Evolutionary conservation across 2,797 vertebrate genomes (phyloP).

Genomic region (Melanotaenia boesemani): DNA sequence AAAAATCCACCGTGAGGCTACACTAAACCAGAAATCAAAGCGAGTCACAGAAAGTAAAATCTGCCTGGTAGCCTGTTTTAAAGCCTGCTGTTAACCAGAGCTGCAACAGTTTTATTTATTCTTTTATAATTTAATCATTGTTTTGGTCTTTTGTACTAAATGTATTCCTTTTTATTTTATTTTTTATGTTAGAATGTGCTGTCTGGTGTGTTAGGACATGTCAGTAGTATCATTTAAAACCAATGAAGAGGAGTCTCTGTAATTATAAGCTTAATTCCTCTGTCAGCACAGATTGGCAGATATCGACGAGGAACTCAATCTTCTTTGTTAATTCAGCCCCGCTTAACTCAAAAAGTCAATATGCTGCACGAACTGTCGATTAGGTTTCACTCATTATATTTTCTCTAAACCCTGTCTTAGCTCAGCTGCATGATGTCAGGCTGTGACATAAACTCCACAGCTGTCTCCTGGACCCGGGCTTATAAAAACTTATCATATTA

Average conservation of each 20-base stretch:
- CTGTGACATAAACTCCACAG: slow-evolving; percentile 78
- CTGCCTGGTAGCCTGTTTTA: neutral
- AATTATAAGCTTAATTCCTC: slow-evolving; percentile 47
- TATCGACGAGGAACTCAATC: slow-evolving; percentile 38
- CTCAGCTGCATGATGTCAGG: slow-evolving; percentile 76
- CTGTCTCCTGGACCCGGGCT: slow-evolving; percentile 75
- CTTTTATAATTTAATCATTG: neutral
- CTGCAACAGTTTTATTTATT: neutral
- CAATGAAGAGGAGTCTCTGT: slow-evolving; percentile 25
- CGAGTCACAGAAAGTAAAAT: slow-evolving; percentile 21
- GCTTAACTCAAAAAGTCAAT: slow-evolving; percentile 58
- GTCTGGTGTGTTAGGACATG: slow-evolving; percentile 11
- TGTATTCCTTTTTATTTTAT: neutral
- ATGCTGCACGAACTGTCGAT: slow-evolving; percentile 58
- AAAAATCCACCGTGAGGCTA: slow-evolving; percentile 46
- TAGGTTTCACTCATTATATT: slow-evolving; percentile 75
- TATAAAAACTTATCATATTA: slow-evolving; percentile 78
- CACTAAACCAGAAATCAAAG: slow-evolving; percentile 35
- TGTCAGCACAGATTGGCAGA: slow-evolving; percentile 18
- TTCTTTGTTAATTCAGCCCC: slow-evolving; percentile 53
- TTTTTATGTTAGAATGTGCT: neutral
- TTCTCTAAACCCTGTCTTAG: slow-evolving; percentile 70
- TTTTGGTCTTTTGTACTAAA: neutral
- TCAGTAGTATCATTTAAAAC: slow-evolving; percentile 27
- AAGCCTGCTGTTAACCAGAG: slow-evolving; percentile 14